Conservation (phyloP, 2,113 vertebrate species). For the Illadopsis cleaveri region DNA sequence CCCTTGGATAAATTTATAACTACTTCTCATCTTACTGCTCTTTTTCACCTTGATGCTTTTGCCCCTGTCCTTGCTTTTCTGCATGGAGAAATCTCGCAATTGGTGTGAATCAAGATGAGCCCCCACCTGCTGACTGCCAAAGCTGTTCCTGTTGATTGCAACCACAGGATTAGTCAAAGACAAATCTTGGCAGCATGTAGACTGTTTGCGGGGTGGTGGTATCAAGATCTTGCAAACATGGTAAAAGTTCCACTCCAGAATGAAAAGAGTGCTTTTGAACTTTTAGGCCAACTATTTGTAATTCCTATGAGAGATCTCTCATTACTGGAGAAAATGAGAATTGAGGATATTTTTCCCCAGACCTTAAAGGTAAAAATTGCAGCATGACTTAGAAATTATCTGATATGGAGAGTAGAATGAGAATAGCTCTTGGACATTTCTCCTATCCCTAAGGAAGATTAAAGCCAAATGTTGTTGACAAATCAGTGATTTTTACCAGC, state of each 20-base stretch:
- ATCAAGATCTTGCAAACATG: not conserved
- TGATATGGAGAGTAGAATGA: not conserved
- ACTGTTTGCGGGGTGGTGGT: not conserved
- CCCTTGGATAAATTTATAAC: not conserved
- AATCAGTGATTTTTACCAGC: not conserved
- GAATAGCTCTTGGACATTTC: not conserved
- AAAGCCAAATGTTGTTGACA: not conserved
- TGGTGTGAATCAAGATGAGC: not conserved
- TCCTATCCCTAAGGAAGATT: not conserved
- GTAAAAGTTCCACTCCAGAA: not conserved
- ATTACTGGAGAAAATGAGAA: constrained; percentile 12
- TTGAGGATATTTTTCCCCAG: not conserved
- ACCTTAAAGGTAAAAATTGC: not conserved
- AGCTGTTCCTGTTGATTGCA: not conserved
- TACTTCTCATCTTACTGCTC: not conserved
- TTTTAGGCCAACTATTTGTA: not conserved
- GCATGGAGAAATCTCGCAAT: not conserved
- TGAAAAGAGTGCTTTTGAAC: not conserved
- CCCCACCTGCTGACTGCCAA: not conserved
- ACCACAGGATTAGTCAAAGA: not conserved
- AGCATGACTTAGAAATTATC: not conserved
- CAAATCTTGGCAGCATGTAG: not conserved
- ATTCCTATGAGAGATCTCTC: not conserved
- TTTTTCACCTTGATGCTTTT: not conserved
- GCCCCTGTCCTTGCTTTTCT: not conserved